Base-by-base conservation (phyloP, 2,888 invertebrate genomes). In the Agonopterix arenella region DNA sequence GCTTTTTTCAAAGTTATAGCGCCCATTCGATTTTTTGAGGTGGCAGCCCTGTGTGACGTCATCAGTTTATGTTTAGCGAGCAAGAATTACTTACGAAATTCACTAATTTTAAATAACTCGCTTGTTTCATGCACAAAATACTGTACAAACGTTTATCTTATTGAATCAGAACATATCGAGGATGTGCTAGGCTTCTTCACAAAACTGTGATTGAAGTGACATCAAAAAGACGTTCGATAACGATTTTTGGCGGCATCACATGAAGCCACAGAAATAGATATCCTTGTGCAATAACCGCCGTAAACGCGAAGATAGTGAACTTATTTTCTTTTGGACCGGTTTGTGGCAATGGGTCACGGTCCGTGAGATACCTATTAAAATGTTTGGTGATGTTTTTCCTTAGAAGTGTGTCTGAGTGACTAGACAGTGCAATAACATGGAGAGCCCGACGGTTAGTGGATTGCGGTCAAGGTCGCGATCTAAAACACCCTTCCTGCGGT, bases 391-490 rank as follows among this genome's bases (percentile, higher is more conserved):
- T 67, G 54, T 73, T 76, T 73, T 76, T 73, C 60, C 55, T 55
- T 56, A 57, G 52, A 51, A 56, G 11, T 2, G 13, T 43, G 52
- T 48, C 45, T 49, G 54, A n/a, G 9, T 40, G 40, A 10, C 37
- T n/a, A 4, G 1, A 18, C 18, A 7, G n/a, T 40, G 9, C 37
- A 45, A 47, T 51, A 49, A 53, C 54, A 88, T 89, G 89, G 89
- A 89, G 64, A 84, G 78, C 60, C 73, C 76, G 54, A 70, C 79
- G 55, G 81, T 80, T 67, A 81, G 84, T 62, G 91, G 91, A 80
- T 90, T 93, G 73, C 84, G 93, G 79, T 91, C 92, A 76, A 91
- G 93, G 83, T 93, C 93, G 64, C 91, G 93, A 62, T 93, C 93
- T 40, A 92, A 91, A 70, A 93, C 93, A 65, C 93, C 93, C 57